Percentiles rank a stretch among this genome's conserved stretches.
phyloP scores from a whole-genome alignment of 2,113 vertebrate species.

The Lates calcarifer region DNA sequence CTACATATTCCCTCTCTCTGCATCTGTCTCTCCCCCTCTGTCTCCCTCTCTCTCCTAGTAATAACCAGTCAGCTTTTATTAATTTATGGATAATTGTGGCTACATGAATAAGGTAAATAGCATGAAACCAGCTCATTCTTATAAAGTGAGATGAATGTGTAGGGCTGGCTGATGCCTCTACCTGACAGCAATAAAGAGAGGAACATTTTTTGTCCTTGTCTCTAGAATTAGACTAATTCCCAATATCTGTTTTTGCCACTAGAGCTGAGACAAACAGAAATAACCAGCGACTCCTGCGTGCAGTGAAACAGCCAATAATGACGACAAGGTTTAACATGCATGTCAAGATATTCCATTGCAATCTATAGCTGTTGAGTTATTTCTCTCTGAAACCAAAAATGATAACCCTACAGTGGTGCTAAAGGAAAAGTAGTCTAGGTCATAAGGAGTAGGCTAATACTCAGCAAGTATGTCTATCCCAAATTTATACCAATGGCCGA shows the following conservation, averaged over 20 bases:
- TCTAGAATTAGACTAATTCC: constrained; percentile 72
- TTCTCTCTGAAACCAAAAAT: background rate
- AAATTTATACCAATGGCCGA: background rate
- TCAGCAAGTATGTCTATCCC: background rate
- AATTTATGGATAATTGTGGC: constrained; percentile 85
- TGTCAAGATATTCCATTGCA: background rate
- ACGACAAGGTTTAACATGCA: background rate
- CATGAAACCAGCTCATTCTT: constrained; percentile 72
- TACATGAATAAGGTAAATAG: constrained; percentile 79
- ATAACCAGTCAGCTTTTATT: constrained; percentile 93
- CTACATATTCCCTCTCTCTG: constrained; percentile 87
- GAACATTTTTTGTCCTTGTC: constrained; percentile 53
- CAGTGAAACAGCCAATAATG: constrained; percentile 18
- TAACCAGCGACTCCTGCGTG: constrained; percentile 13
- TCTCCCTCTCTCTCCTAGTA: constrained; percentile 88
- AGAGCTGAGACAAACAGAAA: constrained; percentile 57
- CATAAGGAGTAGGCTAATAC: background rate
- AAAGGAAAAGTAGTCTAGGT: background rate
- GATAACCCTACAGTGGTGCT: background rate
- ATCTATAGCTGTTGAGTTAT: background rate
- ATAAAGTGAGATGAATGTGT: constrained; percentile 78
- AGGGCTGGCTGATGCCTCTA: constrained; percentile 60
- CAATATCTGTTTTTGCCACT: constrained; percentile 74
- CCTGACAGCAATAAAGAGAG: constrained; percentile 69
- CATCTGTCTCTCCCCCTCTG: constrained; percentile 85